Evolutionary conservation across 1,140 invertebrate species (phyloP).

Genomic region (Coptotermes formosanus): DNA sequence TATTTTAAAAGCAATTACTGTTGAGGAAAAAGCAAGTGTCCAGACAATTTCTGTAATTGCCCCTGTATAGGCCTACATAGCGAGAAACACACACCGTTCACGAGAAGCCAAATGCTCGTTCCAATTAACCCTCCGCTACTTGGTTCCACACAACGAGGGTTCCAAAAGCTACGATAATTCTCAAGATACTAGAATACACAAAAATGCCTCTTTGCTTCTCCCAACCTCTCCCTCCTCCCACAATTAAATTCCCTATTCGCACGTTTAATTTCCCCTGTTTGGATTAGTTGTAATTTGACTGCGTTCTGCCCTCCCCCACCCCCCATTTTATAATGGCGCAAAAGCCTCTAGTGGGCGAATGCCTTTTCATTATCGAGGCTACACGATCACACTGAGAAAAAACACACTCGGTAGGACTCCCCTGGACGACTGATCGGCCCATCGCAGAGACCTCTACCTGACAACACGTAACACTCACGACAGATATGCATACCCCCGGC

Average conservation of each 20-base stretch:
- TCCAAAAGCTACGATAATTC: not conserved
- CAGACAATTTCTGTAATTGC: not conserved
- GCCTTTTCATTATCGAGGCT: no score
- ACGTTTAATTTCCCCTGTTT: not conserved
- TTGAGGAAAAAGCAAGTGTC: not conserved
- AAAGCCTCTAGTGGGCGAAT: no score
- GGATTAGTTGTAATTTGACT: not conserved
- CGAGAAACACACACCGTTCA: not conserved
- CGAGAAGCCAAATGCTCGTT: not conserved
- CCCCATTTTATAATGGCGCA: no score
- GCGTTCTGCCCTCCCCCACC: not conserved
- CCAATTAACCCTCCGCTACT: not conserved
- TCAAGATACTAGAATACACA: not conserved
- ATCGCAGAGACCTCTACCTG: no score
- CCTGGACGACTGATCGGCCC: no score
- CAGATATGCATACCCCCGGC: no score
- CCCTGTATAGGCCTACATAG: not conserved
- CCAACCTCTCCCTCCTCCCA: not conserved
- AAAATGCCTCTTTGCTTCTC: not conserved
- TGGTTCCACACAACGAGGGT: not conserved
- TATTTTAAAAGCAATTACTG: not conserved
- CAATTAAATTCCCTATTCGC: not conserved
- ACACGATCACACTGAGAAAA: no score
- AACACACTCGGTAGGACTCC: no score
- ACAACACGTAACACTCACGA: no score